A percentile compares a stretch with the other conserved stretches of the same genome.
phyloP scores from a whole-genome alignment of 2,113 vertebrate genomes.

The Mormoops blainvillei region DNA sequence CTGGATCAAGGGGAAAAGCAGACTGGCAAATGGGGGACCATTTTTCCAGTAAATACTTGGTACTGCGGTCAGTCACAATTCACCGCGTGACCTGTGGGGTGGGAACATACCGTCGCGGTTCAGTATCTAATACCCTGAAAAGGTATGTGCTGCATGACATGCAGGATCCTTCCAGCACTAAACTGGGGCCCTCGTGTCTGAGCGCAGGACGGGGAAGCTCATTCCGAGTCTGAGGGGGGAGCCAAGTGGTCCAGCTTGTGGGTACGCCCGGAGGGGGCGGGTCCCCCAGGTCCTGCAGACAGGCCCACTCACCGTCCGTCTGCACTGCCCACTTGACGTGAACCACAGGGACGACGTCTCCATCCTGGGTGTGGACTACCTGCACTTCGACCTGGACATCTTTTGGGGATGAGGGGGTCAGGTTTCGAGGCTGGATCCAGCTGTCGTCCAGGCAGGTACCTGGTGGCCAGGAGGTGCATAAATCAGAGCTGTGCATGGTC shows the following conservation, averaged over 20 bases:
- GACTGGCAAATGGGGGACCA: background rate
- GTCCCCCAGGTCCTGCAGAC: background rate
- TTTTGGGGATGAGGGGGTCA: conserved; percentile 82
- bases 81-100: background rate
- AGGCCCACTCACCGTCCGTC: conserved; percentile 77
- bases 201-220: background rate
- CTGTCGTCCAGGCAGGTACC: conserved; percentile 80
- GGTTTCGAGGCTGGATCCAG: conserved; percentile 69
- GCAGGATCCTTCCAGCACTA: background rate
- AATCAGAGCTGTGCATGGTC: background rate
- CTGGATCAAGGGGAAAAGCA: background rate
- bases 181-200: background rate
- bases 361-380: conserved; percentile 44
- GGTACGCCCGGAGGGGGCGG: background rate
- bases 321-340: conserved; percentile 78
- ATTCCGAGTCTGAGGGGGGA: background rate
- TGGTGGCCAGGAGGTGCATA: conserved; percentile 51
- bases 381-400: conserved; percentile 58
- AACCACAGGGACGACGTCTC: conserved; percentile 73
- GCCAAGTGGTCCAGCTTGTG: background rate
- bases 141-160: background rate
- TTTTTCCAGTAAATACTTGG: background rate
- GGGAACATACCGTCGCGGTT: background rate
- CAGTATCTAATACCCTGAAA: background rate
- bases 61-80: background rate